Conservation (phyloP, 1,140 invertebrate genomes). For the Metaphire vulgaris region DNA sequence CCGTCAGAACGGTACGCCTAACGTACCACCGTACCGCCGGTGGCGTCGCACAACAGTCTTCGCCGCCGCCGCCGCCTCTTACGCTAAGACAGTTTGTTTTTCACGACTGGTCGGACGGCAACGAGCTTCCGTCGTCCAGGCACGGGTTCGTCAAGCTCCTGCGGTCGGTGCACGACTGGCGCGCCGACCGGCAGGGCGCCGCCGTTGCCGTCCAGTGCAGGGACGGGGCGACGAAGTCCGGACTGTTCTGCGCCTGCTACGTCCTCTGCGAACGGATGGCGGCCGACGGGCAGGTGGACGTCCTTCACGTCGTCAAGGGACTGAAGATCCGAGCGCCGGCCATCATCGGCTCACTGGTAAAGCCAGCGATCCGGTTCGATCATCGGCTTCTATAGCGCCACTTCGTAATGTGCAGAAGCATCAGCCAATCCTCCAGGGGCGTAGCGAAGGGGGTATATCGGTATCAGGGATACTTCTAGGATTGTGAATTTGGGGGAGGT, state of each 20-base stretch:
- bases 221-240: slow-evolving; percentile 47
- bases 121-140: slow-evolving; percentile 40
- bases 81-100: slow-evolving; percentile 42
- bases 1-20: slow-evolving; percentile 32
- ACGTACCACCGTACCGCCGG: not conserved
- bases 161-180: not conserved
- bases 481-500: no score
- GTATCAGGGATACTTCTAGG: not conserved
- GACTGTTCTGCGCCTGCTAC: slow-evolving; percentile 39
- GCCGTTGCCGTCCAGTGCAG: slow-evolving; percentile 21
- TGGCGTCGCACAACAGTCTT: not conserved
- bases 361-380: not conserved
- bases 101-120: not conserved
- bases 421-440: not conserved
- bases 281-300: slow-evolving; percentile 41
- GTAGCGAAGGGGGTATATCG: not conserved
- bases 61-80: slow-evolving; percentile 18
- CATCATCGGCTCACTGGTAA: slow-evolving; percentile 43
- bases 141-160: slow-evolving; percentile 28
- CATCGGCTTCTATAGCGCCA: not conserved
- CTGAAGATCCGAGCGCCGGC: slow-evolving; percentile 41
- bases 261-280: slow-evolving; percentile 41
- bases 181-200: not conserved
- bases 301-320: slow-evolving; percentile 46
- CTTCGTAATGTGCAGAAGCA: not conserved